A percentile compares a stretch with the other conserved stretches of the same genome.
These are phyloP conservation scores for Chloroceryle amazona DNA, from an alignment of 2,797 vertebrate species.

Conservation along the genomic window DNA sequence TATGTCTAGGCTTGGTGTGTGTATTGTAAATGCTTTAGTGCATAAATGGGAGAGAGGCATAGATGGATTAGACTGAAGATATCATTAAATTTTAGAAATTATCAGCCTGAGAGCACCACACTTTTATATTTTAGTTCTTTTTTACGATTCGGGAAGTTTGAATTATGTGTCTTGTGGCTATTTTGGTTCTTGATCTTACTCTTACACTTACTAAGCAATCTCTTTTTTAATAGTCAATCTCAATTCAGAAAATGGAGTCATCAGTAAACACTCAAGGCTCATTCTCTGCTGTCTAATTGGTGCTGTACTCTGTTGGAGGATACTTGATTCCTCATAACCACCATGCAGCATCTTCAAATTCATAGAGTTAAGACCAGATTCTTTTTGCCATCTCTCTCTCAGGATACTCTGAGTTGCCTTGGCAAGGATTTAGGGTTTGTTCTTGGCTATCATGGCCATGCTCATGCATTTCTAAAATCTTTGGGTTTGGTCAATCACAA, in stretches of 20 bases:
- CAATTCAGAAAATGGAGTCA: not conserved
- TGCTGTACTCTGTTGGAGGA: not conserved
- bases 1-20: not conserved
- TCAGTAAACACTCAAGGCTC: not conserved
- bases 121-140: not conserved
- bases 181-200: not conserved
- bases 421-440: not conserved
- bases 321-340: not conserved
- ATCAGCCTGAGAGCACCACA: not conserved
- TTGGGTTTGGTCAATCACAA: not conserved
- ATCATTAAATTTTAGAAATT: not conserved
- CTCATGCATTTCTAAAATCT: accelerated
- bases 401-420: not conserved
- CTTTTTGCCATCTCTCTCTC: not conserved
- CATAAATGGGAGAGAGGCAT: not conserved
- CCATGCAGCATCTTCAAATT: not conserved
- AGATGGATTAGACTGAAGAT: not conserved
- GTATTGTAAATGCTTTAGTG: not conserved
- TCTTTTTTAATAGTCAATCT: not conserved
- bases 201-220: not conserved
- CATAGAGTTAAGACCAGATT: not conserved
- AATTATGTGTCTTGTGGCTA: not conserved
- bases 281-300: not conserved
- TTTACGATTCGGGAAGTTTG: not conserved
- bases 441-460: not conserved